Evolutionary conservation across 2,888 invertebrate species (phyloP).

Genomic region (Cheilosia vernalis): DNA sequence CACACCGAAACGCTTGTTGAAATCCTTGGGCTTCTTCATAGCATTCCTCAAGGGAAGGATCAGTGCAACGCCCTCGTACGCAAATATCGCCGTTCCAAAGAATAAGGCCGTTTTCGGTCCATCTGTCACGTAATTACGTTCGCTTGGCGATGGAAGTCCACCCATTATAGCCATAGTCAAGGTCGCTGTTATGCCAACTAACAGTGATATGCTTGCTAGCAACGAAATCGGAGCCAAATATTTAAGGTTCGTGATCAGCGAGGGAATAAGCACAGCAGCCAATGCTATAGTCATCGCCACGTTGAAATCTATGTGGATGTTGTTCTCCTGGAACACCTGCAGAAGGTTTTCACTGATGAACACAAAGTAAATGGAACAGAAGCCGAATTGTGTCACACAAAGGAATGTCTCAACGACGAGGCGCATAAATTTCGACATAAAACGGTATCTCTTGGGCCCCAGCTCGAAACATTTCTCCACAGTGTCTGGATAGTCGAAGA

Average conservation of each 20-base stretch:
- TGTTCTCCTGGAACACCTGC: constrained; percentile 85
- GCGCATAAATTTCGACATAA: constrained; percentile 87
- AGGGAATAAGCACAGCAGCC: constrained; percentile 81
- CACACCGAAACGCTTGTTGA: constrained; percentile 92
- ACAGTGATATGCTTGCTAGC: constrained; percentile 89
- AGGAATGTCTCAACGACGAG: constrained; percentile 92
- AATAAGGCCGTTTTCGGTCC: constrained; percentile 90
- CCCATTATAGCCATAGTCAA: constrained; percentile 90
- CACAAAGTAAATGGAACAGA: constrained; percentile 98
- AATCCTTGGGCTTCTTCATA: constrained; percentile 91
- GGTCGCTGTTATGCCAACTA: constrained; percentile 89
- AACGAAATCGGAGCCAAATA: constrained; percentile 89
- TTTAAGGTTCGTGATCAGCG: constrained; percentile 80
- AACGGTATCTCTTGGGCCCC: constrained; percentile 87
- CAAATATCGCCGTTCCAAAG: constrained; percentile 97
- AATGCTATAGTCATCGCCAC: constrained; percentile 79
- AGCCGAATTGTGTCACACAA: constrained; percentile 97
- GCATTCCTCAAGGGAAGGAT: constrained; percentile 96
- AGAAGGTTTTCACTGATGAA: constrained; percentile 94
- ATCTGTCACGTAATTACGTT: constrained; percentile 86
- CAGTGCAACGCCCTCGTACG: constrained; percentile 97
- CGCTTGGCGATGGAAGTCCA: constrained; percentile 87
- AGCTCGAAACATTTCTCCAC: constrained; percentile 91
- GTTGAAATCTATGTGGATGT: constrained; percentile 78
- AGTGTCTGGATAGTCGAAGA: constrained; percentile 93